Evolutionary conservation across 1,140 invertebrate species (phyloP).

Genomic region (Meloidogyne chitwoodi): DNA sequence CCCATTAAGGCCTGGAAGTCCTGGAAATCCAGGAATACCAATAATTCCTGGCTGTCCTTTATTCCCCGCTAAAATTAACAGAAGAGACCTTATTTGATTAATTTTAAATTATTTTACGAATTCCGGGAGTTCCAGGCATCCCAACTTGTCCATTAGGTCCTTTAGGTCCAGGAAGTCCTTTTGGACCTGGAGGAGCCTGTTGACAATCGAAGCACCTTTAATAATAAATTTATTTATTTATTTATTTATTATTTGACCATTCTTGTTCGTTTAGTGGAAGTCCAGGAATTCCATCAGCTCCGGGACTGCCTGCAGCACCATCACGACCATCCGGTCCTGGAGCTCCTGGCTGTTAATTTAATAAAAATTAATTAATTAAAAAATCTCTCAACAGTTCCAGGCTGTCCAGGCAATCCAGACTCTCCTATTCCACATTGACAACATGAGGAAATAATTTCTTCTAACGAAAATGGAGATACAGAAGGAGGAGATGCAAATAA

Average conservation of each 20-base stretch:
- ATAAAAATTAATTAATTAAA: too few relatives aligned
- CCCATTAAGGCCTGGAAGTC: neutral
- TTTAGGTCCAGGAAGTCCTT: slow-evolving; percentile 13
- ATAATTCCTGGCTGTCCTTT: slow-evolving; percentile 1
- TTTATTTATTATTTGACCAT: neutral
- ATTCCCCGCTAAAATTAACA: slow-evolving; percentile 6
- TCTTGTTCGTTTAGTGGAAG: slow-evolving; percentile 3
- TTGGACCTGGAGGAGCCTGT: slow-evolving; percentile 11
- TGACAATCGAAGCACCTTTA: slow-evolving; percentile 16
- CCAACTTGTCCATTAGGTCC: slow-evolving; percentile 8
- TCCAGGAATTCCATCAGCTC: slow-evolving; percentile 8
- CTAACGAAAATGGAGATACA: neutral
- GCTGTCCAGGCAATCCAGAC: slow-evolving; percentile 8
- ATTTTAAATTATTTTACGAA: neutral
- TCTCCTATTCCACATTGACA: slow-evolving; percentile 19
- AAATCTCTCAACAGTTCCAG: neutral
- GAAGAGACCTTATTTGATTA: neutral
- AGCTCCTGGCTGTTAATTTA: neutral
- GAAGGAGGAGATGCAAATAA: neutral
- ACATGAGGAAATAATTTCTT: neutral
- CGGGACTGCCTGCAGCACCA: neutral
- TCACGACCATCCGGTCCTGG: slow-evolving; percentile 1
- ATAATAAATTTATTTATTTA: neutral
- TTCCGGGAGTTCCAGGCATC: slow-evolving; percentile 17
- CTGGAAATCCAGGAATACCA: slow-evolving; percentile 1